phyloP scores from a whole-genome alignment of 2,113 vertebrate genomes.

The Arizona elegans region DNA sequence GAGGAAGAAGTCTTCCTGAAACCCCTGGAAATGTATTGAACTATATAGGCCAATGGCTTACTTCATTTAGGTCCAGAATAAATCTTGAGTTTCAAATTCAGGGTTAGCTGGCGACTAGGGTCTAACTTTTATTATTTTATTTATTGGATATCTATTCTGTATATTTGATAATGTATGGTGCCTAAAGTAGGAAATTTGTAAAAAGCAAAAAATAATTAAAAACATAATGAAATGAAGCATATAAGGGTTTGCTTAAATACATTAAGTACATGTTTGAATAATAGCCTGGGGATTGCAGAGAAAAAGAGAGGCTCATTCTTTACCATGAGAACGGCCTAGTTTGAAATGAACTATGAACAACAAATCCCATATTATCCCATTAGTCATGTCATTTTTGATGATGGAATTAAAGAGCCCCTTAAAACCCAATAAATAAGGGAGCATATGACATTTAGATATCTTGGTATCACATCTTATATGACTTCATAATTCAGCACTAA shows the following conservation, averaged over 20 bases:
- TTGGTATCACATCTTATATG: background rate
- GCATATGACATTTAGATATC: background rate
- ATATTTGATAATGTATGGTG: background rate
- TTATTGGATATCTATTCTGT: background rate
- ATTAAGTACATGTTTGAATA: background rate
- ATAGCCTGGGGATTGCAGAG: background rate
- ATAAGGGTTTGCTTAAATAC: background rate
- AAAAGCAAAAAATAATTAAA: background rate
- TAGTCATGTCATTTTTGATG: background rate
- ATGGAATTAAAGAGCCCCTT: background rate
- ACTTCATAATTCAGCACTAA: background rate
- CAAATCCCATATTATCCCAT: background rate
- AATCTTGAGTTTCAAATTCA: background rate
- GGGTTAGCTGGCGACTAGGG: background rate
- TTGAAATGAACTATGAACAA: background rate
- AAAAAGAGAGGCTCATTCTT: background rate
- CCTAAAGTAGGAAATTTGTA: background rate
- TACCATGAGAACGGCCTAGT: background rate
- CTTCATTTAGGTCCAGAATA: background rate
- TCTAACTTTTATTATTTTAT: background rate
- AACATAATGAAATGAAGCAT: background rate
- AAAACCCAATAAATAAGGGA: background rate
- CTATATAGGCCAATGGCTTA: background rate
- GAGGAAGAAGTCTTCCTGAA: too few relatives aligned
- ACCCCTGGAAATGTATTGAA: background rate